A percentile compares a stretch with the other conserved stretches of the same genome.
Conservation (phyloP, 1,140 invertebrate species). For the honey bee (Apis mellifera) region Amel_HAv3.1 CM009936.2:15916501-15917000, state of each 20-base stretch:
- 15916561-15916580: background rate
- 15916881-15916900: slow-evolving; percentile 40
- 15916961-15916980: slow-evolving; percentile 11
- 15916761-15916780: too few species aligned
- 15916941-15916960: background rate
- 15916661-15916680: slow-evolving; percentile 25
- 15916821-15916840: too few species aligned
- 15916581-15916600: background rate
- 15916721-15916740: background rate
- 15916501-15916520: background rate
- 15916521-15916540: background rate
- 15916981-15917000: slow-evolving; percentile 61
- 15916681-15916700: slow-evolving; percentile 62
- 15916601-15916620: background rate
- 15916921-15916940: background rate
- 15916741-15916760: background rate
- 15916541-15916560: background rate
- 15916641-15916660: background rate
- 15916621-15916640: background rate
- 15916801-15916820: background rate
- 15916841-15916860: background rate
- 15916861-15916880: slow-evolving; percentile 9
- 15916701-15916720: background rate
- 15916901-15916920: slow-evolving; percentile 12
- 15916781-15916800: too few species aligned